These are phyloP conservation scores for Triplophysa yarkandensis DNA, from an alignment of 2,797 vertebrate genomes.

Conservation along the genomic window DNA sequence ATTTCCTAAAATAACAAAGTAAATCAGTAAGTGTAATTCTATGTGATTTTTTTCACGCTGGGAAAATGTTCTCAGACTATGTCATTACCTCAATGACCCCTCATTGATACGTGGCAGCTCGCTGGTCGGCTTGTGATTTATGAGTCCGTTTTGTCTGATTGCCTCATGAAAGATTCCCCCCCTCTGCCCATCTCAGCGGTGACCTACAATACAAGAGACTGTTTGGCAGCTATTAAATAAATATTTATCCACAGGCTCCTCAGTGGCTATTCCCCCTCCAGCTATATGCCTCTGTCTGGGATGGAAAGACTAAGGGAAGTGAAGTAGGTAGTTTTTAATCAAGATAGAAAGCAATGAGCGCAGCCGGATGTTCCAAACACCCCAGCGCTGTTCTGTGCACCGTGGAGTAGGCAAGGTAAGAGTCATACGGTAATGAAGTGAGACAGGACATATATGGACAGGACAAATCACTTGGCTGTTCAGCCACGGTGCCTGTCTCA, in stretches of 20 bases:
- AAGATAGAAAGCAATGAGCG: conserved; percentile 51
- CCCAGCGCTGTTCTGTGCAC: conserved; percentile 52
- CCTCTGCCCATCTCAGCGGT: conserved; percentile 49
- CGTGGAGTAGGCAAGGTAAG: conserved; percentile 56
- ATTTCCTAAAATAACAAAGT: conserved; percentile 28
- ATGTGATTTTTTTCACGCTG: conserved; percentile 37
- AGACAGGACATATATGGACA: conserved; percentile 64
- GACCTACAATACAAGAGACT: conserved; percentile 68
- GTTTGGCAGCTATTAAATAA: conserved; percentile 66
- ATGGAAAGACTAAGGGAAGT: conserved; percentile 26
- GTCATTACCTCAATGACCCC: conserved; percentile 36
- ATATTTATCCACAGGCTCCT: conserved; percentile 56
- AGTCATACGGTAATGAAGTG: conserved; percentile 68
- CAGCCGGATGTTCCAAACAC: conserved; percentile 62
- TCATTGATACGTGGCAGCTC: conserved; percentile 26
- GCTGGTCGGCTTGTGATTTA: conserved; percentile 31
- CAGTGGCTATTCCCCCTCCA: conserved; percentile 57
- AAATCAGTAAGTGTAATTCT: conserved; percentile 17
- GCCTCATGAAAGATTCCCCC: conserved; percentile 23
- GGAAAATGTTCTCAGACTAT: conserved; percentile 12
- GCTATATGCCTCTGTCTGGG: conserved; percentile 58
- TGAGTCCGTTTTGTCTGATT: conserved; percentile 30
- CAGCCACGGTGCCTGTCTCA: conserved; percentile 55
- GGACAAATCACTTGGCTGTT: conserved; percentile 51
- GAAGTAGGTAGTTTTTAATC: conserved; percentile 53